Evolutionary conservation across 2,888 invertebrate genomes (phyloP), one percentile per base, ranked within the genome.

Genomic region (Pasiphila rectangulata): DNA sequence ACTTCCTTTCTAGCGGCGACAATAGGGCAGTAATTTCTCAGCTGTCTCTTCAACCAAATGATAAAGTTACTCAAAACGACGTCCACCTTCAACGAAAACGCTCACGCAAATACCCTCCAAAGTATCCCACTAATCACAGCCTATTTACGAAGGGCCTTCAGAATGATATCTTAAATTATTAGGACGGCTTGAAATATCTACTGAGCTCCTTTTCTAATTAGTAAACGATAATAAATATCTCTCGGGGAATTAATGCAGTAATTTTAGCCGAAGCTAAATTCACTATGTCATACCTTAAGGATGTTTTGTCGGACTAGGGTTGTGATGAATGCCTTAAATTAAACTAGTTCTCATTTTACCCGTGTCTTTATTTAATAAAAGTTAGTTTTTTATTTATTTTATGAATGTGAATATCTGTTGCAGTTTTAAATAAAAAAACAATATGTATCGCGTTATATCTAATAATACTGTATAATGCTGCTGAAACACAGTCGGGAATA

Each of bases 191-290:
- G 40, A 56, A 51, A 54, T 59, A 59, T 51, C 50, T 54, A 35
- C 34, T 5, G 47, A 49, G 57, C 57, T 56, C 56, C 60, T 59
- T 51, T 59, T 56, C 64, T 66, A 69, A 70, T 71, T 70, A 67
- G 64, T 63, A 64, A 57, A 56, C 61, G 59, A 64, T 67, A 69
- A 71, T 73, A 75, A 75, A 71, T 70, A 73, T 64, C 63, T 63
- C 58, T 46, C 44, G 48, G 59, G 59, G 64, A 71, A 67, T 73
- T 72, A 72, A 67, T 69, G 70, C 67, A 64, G 72, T 67, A 75
- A 75, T 74, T 73, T 65, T 52, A 56, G 59, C 63, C 58, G 52
- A 17, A 42, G 45, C 53, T 52, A 62, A 64, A 69, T 70, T 69
- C 65, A 69, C 67, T 69, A 65, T 57, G 50, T 67, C 66, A 68